phyloP scores from a whole-genome alignment of 2,797 vertebrate genomes.

The Coluber constrictor region DNA sequence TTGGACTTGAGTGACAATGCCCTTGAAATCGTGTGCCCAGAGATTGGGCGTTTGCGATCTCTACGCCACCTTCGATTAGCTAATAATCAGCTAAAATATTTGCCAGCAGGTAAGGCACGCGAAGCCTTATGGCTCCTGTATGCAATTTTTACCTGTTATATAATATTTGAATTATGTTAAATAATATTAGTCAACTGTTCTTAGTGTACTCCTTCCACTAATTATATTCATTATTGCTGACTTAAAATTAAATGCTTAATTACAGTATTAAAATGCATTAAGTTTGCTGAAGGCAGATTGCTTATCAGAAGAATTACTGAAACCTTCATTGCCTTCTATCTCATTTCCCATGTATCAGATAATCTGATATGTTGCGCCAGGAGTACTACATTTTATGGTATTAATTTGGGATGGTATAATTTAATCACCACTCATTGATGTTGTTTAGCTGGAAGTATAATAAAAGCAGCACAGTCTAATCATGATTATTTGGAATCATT shows the following conservation, averaged over 20 bases:
- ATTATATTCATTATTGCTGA: not conserved
- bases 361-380: conserved; percentile 35
- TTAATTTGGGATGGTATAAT: conserved; percentile 14
- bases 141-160: not conserved
- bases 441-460: conserved; percentile 31
- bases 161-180: not conserved
- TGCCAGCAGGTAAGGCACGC: conserved; percentile 83
- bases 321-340: not conserved
- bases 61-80: conserved; percentile 89
- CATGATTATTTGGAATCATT: not conserved
- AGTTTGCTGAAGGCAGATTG: conserved; percentile 10
- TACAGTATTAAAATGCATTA: conserved; percentile 23
- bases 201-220: not conserved
- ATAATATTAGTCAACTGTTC: not conserved
- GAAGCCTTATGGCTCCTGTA: not conserved
- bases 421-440: not conserved
- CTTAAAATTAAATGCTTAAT: conserved; percentile 2
- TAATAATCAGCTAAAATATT: conserved; percentile 88
- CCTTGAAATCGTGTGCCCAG: conserved; percentile 90
- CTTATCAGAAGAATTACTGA: not conserved
- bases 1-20: conserved; percentile 94
- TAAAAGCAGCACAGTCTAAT: not conserved
- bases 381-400: conserved; percentile 26
- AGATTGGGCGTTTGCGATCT: conserved; percentile 90
- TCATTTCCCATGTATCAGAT: not conserved